Base-by-base conservation (phyloP, 2,888 invertebrate genomes). In the Aphidius colemani region DNA sequence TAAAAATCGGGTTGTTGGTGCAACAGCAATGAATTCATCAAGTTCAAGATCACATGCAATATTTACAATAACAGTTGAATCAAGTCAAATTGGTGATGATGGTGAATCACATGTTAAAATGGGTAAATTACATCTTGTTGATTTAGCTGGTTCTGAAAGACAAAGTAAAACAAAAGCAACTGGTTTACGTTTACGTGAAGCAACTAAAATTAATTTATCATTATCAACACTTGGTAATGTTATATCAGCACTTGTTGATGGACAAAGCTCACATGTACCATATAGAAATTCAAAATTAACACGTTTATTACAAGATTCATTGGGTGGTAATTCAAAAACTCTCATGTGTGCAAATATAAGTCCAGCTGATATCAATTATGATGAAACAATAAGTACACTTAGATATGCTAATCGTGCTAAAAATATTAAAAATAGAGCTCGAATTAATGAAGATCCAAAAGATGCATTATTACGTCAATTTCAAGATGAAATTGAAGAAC, bases 261-360 rank as follows among this genome's bases (percentile, higher is more conserved):
- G 97, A 53, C 98, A 97, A 84, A 94, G 94, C 73, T 94, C 93
- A 0, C 98, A 99, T 83, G 95, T 99, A 73, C 99, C 99, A 0
- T 99, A 99, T 83, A 87, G 99, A 73, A 98, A 99, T 85, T 97
- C 97, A 0, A 99, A 99, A 83, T 85, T 99, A 44, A 99, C 99
- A 0, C 84, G 97, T 9, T 84, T 97, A 45, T 85, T 99, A 66
- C 98, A 99, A 84, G 98, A 99, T 82, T 98, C 98, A 0, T 85
- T 99, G 1, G 98, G 98, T 2, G 98, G 98, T 1, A 98, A 98
- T 85, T 94, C 95, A 0, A 96, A 96, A 85, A 96, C 96, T 30
- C 90, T 95, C 13, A 95, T 95, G 96, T 94, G 96, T 78, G 98
- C 98, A 5, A 98, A 97, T 74, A 88, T 98, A 49, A 97, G 98